A percentile compares a stretch with the other conserved stretches of the same genome.
These are phyloP conservation scores for Suncus etruscus DNA, from an alignment of 2,113 vertebrate genomes.

Conservation along the genomic window DNA sequence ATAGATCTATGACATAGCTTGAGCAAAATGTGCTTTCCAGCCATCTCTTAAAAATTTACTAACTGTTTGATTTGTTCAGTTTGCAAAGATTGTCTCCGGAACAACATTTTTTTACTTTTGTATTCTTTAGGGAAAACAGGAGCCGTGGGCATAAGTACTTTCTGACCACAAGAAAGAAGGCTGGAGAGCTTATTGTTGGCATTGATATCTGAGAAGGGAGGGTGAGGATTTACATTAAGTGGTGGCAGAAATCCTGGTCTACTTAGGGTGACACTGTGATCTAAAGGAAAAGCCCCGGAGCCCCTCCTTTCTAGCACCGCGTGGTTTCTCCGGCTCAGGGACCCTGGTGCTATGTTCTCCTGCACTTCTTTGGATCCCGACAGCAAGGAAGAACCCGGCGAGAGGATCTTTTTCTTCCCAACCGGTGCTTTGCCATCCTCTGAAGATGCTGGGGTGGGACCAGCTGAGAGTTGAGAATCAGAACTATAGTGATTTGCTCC, in stretches of 20 bases:
- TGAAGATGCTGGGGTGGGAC: constrained; percentile 66
- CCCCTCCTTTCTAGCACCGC: constrained; percentile 87
- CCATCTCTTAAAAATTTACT: constrained; percentile 88
- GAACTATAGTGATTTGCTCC: constrained; percentile 93
- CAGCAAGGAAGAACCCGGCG: constrained; percentile 86
- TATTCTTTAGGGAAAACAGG: constrained; percentile 87
- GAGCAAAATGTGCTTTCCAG: constrained; percentile 77
- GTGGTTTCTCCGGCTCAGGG: constrained; percentile 83
- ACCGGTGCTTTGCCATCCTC: constrained; percentile 81
- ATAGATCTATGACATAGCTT: constrained; percentile 1
- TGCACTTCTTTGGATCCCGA: constrained; percentile 88
- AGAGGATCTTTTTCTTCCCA: constrained; percentile 89
- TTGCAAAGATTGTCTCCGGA: constrained; percentile 94
- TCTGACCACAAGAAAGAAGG: constrained; percentile 87
- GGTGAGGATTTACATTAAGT: constrained; percentile 87
- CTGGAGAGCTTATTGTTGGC: constrained; percentile 82
- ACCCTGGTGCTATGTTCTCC: constrained; percentile 82
- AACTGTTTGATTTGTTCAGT: constrained; percentile 94
- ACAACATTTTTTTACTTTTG: constrained; percentile 89
- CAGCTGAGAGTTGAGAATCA: constrained; percentile 90
- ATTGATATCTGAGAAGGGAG: constrained; percentile 87
- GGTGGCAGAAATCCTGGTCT: constrained; percentile 93
- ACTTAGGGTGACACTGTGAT: constrained; percentile 86
- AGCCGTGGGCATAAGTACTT: constrained; percentile 87
- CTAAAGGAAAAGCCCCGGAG: constrained; percentile 88